Evolutionary conservation across 2,888 invertebrate species (phyloP).

Genomic region (Steinernema hermaphroditum): DNA sequence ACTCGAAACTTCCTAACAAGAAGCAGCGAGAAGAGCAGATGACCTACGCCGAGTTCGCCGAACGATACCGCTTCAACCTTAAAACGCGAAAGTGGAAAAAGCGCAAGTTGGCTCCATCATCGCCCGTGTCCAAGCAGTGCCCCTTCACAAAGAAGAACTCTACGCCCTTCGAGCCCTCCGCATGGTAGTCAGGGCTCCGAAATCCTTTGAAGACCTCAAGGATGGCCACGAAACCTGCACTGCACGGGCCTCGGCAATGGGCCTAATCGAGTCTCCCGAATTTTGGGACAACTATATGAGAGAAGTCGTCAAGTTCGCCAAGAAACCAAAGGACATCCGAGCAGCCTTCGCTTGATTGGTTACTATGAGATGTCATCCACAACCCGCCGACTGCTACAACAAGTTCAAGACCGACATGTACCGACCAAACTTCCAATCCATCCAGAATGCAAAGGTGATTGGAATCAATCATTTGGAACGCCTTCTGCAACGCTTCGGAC

Average conservation of each 20-base stretch:
- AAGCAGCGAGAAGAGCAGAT: neutral
- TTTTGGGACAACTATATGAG: neutral
- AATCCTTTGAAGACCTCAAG: neutral
- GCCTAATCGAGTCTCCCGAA: neutral
- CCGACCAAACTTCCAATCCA: neutral
- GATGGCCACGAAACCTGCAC: neutral
- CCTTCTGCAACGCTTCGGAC: neutral
- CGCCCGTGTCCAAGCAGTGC: neutral
- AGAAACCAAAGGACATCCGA: neutral
- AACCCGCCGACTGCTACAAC: neutral
- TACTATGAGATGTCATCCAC: neutral
- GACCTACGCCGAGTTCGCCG: neutral
- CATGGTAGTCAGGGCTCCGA: neutral
- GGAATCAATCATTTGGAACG: neutral
- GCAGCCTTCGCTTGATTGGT: too few relatives aligned
- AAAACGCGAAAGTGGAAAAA: neutral
- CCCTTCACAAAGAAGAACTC: neutral
- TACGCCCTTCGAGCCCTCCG: neutral
- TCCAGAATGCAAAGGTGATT: neutral
- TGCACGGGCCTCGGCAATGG: neutral
- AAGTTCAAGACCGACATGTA: neutral
- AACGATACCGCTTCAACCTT: too few relatives aligned
- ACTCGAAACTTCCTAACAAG: neutral
- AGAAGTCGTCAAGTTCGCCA: neutral
- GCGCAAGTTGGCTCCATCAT: neutral